These are phyloP conservation scores for Bombus confusus DNA, from an alignment of 1,140 invertebrate species.

Conservation along the genomic window DNA sequence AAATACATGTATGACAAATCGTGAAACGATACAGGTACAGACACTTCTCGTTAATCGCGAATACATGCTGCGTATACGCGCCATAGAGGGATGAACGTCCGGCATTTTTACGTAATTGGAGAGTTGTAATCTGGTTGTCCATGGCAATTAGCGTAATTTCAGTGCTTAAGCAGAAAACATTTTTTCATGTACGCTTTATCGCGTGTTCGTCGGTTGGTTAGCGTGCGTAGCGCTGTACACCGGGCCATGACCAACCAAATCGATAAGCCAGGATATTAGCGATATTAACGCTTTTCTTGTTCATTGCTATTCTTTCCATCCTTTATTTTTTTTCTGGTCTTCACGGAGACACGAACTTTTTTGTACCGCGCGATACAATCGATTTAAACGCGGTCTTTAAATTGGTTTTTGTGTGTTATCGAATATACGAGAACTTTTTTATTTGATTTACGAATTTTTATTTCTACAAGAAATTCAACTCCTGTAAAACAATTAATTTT, in stretches of 20 bases:
- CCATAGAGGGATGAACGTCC: background rate
- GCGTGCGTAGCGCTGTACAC: conserved; percentile 24
- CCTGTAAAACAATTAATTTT: no score
- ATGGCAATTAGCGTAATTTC: conserved; percentile 59
- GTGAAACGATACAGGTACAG: background rate
- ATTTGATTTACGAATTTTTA: no score
- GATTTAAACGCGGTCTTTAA: background rate
- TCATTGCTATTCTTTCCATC: conserved; percentile 26
- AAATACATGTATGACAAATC: background rate
- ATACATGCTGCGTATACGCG: no score
- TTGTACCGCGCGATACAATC: no score
- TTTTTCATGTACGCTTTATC: conserved; percentile 49
- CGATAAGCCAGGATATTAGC: conserved; percentile 66
- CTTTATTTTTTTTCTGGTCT: background rate
- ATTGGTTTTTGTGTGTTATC: background rate
- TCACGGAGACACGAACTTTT: background rate
- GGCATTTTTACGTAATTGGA: conserved; percentile 19
- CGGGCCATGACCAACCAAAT: conserved; percentile 38
- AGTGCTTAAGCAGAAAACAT: conserved; percentile 49
- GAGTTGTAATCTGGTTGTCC: conserved; percentile 50
- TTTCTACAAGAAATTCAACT: no score
- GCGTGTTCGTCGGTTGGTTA: conserved; percentile 41
- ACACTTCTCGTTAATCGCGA: background rate
- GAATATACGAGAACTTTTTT: no score
- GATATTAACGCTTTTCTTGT: conserved; percentile 58